Conservation (phyloP, 2,888 invertebrate species). For the Isotomurus palustris region DNA sequence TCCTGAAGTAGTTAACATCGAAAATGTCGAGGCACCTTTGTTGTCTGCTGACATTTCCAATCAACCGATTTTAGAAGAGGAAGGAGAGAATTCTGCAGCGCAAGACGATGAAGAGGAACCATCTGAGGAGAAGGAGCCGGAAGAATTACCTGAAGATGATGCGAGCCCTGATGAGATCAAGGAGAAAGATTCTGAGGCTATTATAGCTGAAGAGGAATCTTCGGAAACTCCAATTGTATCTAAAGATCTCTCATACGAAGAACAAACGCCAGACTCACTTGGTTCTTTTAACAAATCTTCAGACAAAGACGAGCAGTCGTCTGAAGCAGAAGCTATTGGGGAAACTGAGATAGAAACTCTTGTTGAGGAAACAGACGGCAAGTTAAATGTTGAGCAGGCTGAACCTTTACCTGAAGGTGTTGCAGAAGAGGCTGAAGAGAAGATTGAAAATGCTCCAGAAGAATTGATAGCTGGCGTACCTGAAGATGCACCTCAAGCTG, state of each 20-base stretch:
- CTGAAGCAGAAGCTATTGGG: background rate
- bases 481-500: conserved; percentile 15
- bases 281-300: too few species aligned
- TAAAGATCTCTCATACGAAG: too few species aligned
- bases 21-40: background rate
- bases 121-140: background rate
- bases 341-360: background rate
- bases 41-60: background rate
- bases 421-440: conserved; percentile 13
- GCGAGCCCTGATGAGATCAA: background rate
- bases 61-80: background rate
- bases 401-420: conserved; percentile 7
- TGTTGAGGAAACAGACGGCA: background rate
- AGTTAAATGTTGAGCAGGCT: background rate
- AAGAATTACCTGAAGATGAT: background rate
- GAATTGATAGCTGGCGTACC: conserved; percentile 10
- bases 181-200: background rate
- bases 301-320: too few species aligned
- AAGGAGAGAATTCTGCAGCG: background rate
- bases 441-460: conserved; percentile 15
- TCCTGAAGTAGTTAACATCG: conserved; percentile 3
- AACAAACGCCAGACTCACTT: too few species aligned
- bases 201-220: background rate
- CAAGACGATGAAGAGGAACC: background rate
- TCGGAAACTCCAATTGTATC: too few species aligned